phyloP scores from a whole-genome alignment of 2,797 vertebrate species.

The Acipenser transmontanus region DNA sequence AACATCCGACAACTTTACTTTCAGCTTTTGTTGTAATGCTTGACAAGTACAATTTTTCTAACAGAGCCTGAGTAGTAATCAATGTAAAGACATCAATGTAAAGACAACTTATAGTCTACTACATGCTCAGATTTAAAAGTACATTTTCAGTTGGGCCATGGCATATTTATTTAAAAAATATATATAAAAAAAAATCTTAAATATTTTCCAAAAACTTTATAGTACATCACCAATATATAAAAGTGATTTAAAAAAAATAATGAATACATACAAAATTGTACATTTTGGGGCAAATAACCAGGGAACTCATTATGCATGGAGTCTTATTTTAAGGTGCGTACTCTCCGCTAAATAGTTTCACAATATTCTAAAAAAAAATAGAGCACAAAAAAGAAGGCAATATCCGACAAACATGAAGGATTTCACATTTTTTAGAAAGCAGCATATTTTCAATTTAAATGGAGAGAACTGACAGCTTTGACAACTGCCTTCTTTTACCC shows the following conservation, averaged over 20 bases:
- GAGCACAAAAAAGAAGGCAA: constrained; percentile 26
- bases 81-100: constrained; percentile 21
- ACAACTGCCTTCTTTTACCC: constrained; percentile 48
- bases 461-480: constrained; percentile 43
- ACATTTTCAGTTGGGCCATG: too few species aligned
- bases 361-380: constrained; percentile 14
- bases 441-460: constrained; percentile 45
- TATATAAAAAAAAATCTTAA: neutral
- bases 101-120: constrained; percentile 24
- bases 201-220: constrained; percentile 36
- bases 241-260: constrained; percentile 13
- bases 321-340: too few species aligned
- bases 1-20: constrained; percentile 32
- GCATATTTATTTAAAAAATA: too few species aligned
- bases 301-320: too few species aligned
- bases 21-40: constrained; percentile 30
- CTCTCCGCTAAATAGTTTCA: too few species aligned
- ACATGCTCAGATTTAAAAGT: too few species aligned
- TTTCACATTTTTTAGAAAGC: constrained; percentile 33
- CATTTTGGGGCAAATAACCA: too few species aligned
- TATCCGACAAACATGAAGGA: constrained; percentile 27
- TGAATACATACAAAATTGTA: too few species aligned
- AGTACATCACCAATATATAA: constrained; percentile 16
- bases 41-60: neutral
- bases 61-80: constrained; percentile 24